Conservation (phyloP, 2,888 invertebrate species). For the Torymus tubicola region DNA sequence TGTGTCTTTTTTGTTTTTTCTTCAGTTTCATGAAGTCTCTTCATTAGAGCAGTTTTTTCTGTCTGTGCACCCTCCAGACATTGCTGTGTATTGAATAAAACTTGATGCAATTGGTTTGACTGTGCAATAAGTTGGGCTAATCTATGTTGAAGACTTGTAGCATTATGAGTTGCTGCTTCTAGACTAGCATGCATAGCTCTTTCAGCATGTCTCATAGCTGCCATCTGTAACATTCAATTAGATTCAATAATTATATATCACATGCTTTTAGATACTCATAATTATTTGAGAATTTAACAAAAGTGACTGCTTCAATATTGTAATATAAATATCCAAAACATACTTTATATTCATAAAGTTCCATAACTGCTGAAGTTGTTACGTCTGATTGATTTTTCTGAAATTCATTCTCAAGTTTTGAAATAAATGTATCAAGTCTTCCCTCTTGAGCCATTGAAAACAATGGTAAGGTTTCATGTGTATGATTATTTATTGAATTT, state of each 20-base stretch:
- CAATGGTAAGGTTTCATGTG: constrained; percentile 67
- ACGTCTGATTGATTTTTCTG: constrained; percentile 79
- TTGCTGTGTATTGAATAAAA: constrained; percentile 78
- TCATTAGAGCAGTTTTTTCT: constrained; percentile 68
- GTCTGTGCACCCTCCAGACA: constrained; percentile 76
- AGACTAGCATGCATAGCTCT: constrained; percentile 77
- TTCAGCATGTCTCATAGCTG: constrained; percentile 78
- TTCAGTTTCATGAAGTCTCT: constrained; percentile 66
- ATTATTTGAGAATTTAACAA: background rate
- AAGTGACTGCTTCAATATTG: background rate
- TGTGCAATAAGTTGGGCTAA: constrained; percentile 77
- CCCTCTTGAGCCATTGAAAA: constrained; percentile 78
- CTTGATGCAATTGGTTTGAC: constrained; percentile 76
- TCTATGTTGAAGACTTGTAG: constrained; percentile 78
- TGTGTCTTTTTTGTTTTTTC: constrained; percentile 65
- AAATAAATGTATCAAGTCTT: constrained; percentile 78
- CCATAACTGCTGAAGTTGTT: constrained; percentile 84
- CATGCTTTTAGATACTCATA: background rate
- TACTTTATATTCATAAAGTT: constrained; percentile 83
- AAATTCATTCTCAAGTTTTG: constrained; percentile 76
- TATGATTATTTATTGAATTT: constrained; percentile 72
- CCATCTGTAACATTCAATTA: constrained; percentile 72
- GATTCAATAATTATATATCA: constrained; percentile 24
- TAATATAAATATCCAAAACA: background rate
- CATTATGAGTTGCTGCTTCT: constrained; percentile 78